Percentiles rank a stretch among this genome's conserved stretches.
Conservation (phyloP, 2,797 vertebrate species). For the Fratercula arctica region DNA sequence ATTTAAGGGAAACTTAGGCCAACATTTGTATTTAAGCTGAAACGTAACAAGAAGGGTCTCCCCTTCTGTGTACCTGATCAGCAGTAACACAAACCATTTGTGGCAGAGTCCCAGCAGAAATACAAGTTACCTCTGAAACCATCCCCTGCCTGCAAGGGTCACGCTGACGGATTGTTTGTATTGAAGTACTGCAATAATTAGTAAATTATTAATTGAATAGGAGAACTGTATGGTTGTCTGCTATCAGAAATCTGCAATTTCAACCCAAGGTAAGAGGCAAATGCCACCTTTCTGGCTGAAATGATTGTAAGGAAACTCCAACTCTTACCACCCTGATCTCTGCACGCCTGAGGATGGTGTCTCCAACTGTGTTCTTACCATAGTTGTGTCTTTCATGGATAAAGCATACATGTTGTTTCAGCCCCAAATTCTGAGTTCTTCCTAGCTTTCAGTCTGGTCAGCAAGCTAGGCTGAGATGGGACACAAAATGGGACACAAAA, state of each 20-base stretch:
- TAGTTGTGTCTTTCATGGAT: accelerated
- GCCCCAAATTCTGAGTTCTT: background rate
- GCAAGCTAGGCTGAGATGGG: background rate
- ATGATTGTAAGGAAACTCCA: background rate
- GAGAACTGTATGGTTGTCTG: too few species aligned
- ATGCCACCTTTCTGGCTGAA: accelerated
- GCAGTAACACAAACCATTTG: background rate
- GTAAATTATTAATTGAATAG: background rate
- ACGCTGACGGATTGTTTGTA: background rate
- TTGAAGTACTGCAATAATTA: background rate
- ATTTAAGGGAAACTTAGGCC: background rate
- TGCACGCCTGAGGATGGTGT: background rate
- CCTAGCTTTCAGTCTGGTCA: background rate
- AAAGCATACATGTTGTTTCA: background rate
- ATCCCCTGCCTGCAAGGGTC: background rate
- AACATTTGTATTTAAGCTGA: background rate
- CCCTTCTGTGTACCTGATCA: background rate
- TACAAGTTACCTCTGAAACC: background rate
- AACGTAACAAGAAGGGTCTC: background rate
- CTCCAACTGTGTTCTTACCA: background rate
- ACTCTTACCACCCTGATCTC: too few species aligned
- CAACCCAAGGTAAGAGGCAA: background rate
- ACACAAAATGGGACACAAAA: background rate
- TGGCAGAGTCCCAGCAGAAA: background rate
- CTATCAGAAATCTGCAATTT: background rate